A percentile compares a stretch with the other conserved stretches of the same genome.
Evolutionary conservation across 1,140 invertebrate species (phyloP).

Genomic region (Saccostrea glomerata): DNA sequence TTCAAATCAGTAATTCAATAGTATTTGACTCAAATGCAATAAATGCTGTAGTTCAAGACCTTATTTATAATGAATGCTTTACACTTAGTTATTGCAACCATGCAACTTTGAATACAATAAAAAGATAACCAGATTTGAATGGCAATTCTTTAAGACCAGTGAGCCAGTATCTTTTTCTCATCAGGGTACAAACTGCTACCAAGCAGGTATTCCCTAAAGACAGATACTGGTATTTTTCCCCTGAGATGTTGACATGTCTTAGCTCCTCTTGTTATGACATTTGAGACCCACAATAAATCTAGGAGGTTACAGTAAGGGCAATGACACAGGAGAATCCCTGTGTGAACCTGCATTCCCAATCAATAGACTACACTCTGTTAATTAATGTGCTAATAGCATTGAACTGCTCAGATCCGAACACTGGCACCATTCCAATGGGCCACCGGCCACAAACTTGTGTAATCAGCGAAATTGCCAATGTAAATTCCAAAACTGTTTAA

Average conservation of each 20-base stretch:
- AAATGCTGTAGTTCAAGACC: too few relatives aligned
- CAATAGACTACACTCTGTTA: slow-evolving; percentile 25
- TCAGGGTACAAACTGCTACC: too few relatives aligned
- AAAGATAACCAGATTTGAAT: too few relatives aligned
- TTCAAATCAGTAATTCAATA: too few relatives aligned
- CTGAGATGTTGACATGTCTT: background rate
- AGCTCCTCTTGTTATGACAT: background rate
- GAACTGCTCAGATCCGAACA: slow-evolving; percentile 7
- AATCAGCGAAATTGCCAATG: slow-evolving; percentile 4
- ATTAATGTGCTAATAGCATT: slow-evolving; percentile 36
- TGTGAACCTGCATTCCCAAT: slow-evolving; percentile 32
- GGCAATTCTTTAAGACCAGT: too few relatives aligned
- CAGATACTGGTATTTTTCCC: background rate
- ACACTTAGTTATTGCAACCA: too few relatives aligned
- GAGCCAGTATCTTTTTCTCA: too few relatives aligned
- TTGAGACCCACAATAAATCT: background rate
- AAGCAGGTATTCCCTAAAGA: too few relatives aligned
- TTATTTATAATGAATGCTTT: too few relatives aligned
- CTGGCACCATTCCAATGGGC: slow-evolving; percentile 16
- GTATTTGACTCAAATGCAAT: too few relatives aligned
- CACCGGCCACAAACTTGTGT: slow-evolving; percentile 23
- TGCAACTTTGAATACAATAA: too few relatives aligned
- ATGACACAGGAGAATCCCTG: slow-evolving; percentile 1
- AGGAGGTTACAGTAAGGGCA: slow-evolving; percentile 6
- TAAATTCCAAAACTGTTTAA: background rate